Base-by-base conservation (phyloP, 35 echinoderm and acorn worm species). In the Hemicentrotus pulcherrimus region DNA sequence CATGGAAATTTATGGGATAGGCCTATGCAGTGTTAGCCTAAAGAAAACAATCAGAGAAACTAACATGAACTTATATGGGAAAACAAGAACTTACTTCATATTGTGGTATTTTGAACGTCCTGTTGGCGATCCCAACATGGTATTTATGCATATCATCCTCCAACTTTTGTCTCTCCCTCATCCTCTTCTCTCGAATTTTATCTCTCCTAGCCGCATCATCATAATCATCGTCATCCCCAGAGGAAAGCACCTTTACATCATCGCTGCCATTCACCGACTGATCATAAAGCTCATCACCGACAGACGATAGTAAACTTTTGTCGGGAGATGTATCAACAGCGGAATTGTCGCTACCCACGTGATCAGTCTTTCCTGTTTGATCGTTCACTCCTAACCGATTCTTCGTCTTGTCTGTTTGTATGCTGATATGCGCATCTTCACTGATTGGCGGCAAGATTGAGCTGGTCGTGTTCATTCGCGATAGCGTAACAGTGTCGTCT, bases 91-190 rank as follows among this genome's bases (percentile, higher is more conserved):
- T 31, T 93, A 93, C 86, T 22, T 92, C 94, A 91, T 91, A 96
- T 18, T 95, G 31, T 28, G 96, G 96, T 24, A 96, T 61, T 24
- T 55, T 94, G 48, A 94, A 95, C 16, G 95, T 91, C 41, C 95
- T 48, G 35, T 94, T 97, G 11, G 95, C 85, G 47, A 97, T 97
- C 0, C 95, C 93, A 32, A 97, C 86, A 41, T 97, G 96, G 52
- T 97, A 97, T 91, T 94, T 97, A 55, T 95, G 92, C 86, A 94
- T 95, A 9, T 91, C 92, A 33, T 94, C 95, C 31, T 94, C 86
- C n/a, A 94, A 86, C 59, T 95, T 94, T 85, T 55, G 71, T 91
- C 87, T 94, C 32, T 94, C 52, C 28, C 94, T 94, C 85, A 94
- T 46, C 32, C 52, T 94, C 71, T 94, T 94, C 87, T 94, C 89